Conservation (phyloP, 2,113 vertebrate species). For the Etheostoma cragini region DNA sequence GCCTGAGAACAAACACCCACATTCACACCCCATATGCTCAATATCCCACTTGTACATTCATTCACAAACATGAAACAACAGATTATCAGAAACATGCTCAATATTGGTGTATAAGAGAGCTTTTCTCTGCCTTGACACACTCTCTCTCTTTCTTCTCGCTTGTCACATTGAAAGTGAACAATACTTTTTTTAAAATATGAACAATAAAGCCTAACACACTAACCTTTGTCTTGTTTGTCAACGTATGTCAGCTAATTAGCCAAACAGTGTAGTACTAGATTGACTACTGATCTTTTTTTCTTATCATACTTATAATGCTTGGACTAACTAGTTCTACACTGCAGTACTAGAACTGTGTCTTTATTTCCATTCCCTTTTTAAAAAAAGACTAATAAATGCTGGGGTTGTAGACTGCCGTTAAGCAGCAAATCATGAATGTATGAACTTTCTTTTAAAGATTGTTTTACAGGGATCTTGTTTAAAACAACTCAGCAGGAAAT, state of each 20-base stretch:
- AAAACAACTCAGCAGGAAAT: neutral
- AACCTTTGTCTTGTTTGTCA: neutral
- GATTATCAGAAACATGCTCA: slow-evolving; percentile 55
- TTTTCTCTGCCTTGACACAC: too few species aligned
- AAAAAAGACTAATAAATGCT: neutral
- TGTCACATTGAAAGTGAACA: neutral
- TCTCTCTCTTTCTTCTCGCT: neutral
- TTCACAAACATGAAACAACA: slow-evolving; percentile 21
- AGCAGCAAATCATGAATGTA: neutral
- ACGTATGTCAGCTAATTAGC: too few species aligned
- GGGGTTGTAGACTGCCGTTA: neutral
- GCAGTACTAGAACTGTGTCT: neutral
- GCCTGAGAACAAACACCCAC: slow-evolving; percentile 8
- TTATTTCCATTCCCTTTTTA: neutral
- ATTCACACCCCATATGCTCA: slow-evolving; percentile 25
- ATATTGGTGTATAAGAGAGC: too few species aligned
- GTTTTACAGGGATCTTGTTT: neutral
- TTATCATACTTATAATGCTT: too few species aligned
- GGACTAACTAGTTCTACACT: neutral
- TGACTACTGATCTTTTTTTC: too few species aligned
- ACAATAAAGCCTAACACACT: neutral
- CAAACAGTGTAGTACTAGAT: neutral
- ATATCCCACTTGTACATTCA: slow-evolving; percentile 11
- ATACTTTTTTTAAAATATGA: neutral
- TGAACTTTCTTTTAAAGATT: neutral